Evolutionary conservation across 2,797 vertebrate genomes (phyloP).

Genomic region (Schizopygopsis pylzovi): DNA sequence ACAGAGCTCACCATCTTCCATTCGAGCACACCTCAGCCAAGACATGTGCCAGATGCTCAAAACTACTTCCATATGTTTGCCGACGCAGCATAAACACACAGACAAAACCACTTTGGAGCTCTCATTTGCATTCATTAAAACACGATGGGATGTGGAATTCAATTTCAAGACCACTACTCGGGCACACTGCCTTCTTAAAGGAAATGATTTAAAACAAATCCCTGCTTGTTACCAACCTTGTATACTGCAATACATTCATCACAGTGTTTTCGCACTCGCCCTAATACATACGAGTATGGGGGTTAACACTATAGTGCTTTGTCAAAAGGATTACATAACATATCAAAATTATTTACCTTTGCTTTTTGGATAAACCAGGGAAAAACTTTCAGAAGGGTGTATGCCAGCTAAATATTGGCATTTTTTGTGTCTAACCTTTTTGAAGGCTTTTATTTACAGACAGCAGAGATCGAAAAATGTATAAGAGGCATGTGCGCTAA

Average conservation of each 20-base stretch:
- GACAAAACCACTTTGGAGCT: conserved; percentile 55
- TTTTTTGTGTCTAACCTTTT: conserved; percentile 56
- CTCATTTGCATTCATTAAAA: conserved; percentile 58
- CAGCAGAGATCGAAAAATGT: neutral
- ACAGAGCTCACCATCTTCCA: conserved; percentile 57
- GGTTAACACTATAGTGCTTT: conserved; percentile 48
- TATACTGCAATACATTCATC: conserved; percentile 46
- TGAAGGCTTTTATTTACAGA: conserved; percentile 58
- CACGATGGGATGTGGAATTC: conserved; percentile 48
- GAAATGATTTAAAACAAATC: conserved; percentile 62
- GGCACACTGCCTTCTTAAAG: conserved; percentile 50
- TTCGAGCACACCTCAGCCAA: conserved; percentile 64
- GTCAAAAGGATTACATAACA: conserved; percentile 63
- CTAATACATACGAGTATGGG: conserved; percentile 52
- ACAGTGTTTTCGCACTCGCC: conserved; percentile 38
- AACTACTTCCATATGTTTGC: conserved; percentile 75
- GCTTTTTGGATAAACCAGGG: conserved; percentile 61
- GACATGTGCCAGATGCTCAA: conserved; percentile 63
- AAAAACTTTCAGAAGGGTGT: conserved; percentile 67
- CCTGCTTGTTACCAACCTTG: conserved; percentile 51
- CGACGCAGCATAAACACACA: conserved; percentile 57
- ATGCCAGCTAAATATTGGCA: conserved; percentile 69
- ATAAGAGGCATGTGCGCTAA: conserved; percentile 2
- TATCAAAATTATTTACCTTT: conserved; percentile 54
- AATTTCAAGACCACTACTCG: conserved; percentile 46